A percentile compares a stretch with the other conserved stretches of the same genome.
Conservation (phyloP, 2,888 invertebrate species). For the Anodontia alba region DNA sequence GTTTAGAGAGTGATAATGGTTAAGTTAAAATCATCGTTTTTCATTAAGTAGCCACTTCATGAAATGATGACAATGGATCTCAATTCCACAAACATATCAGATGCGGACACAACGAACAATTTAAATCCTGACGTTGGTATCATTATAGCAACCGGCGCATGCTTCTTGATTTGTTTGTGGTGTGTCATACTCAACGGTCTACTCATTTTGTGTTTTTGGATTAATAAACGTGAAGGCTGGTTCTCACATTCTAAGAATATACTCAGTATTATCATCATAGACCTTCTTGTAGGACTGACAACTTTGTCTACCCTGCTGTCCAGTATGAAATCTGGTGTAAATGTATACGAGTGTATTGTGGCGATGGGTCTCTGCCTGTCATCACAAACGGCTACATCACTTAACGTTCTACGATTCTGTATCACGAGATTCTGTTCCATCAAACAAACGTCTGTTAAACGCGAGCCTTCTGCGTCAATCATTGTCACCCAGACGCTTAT, state of each 20-base stretch:
- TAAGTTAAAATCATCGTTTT: too few species aligned
- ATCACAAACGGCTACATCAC: conserved; percentile 23
- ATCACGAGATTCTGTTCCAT: conserved; percentile 2
- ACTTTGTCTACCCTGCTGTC: conserved; percentile 11
- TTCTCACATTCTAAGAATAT: conserved; percentile 30
- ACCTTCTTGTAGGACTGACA: conserved; percentile 32
- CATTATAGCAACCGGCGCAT: not conserved
- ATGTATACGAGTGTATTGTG: conserved; percentile 17
- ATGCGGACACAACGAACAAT: not conserved
- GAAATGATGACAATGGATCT: not conserved
- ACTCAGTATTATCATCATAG: conserved; percentile 25
- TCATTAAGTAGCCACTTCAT: too few species aligned
- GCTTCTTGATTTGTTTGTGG: not conserved
- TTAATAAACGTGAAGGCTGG: conserved; percentile 28
- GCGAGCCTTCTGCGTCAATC: conserved; percentile 1
- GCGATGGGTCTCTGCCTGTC: conserved; percentile 22
- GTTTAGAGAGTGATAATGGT: too few species aligned
- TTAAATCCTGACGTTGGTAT: not conserved
- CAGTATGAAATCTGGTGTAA: not conserved
- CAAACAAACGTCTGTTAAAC: not conserved
- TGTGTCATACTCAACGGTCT: conserved; percentile 26
- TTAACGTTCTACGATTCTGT: conserved; percentile 31
- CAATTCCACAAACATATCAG: not conserved
- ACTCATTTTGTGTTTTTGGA: conserved; percentile 31
- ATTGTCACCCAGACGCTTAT: conserved; percentile 22